Conservation (phyloP, 53 echinoderm and acorn worm species). For the Paelopatides confundens region DNA sequence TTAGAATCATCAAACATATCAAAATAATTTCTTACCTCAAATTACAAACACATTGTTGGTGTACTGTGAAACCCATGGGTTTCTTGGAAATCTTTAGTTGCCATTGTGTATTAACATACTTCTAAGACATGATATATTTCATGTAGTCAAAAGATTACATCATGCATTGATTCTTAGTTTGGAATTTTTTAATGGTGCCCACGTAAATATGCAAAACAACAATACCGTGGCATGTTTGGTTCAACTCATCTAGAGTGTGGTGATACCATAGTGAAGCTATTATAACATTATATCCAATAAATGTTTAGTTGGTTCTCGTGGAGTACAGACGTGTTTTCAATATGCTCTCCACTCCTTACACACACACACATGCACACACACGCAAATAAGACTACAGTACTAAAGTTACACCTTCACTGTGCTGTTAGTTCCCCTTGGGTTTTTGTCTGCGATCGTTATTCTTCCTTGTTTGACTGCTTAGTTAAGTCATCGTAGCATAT, state of each 20-base stretch:
- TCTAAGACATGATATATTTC: neutral
- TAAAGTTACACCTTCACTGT: too few relatives aligned
- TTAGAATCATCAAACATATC: too few relatives aligned
- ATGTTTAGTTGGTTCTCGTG: too few relatives aligned
- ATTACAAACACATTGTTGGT: neutral
- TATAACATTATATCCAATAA: neutral
- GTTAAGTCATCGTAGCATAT: too few relatives aligned
- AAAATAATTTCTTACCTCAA: too few relatives aligned
- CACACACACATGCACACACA: too few relatives aligned
- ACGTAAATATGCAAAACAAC: neutral
- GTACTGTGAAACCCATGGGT: conserved; percentile 7
- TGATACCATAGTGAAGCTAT: neutral
- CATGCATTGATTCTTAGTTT: neutral
- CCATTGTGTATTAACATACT: conserved; percentile 1
- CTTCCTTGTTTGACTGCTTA: too few relatives aligned
- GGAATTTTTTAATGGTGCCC: conserved; percentile 11
- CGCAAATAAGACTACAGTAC: too few relatives aligned
- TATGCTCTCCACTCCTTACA: too few relatives aligned
- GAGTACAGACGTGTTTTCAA: too few relatives aligned
- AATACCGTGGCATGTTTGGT: neutral
- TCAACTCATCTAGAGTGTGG: neutral
- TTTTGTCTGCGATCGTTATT: too few relatives aligned
- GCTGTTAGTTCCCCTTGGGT: too few relatives aligned
- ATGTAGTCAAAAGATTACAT: conserved; percentile 10
- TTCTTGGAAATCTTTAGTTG: neutral